Evolutionary conservation across 2,797 vertebrate species (phyloP), one percentile per base, ranked within the genome.

Genomic region (Sphenopsis melanotis): DNA sequence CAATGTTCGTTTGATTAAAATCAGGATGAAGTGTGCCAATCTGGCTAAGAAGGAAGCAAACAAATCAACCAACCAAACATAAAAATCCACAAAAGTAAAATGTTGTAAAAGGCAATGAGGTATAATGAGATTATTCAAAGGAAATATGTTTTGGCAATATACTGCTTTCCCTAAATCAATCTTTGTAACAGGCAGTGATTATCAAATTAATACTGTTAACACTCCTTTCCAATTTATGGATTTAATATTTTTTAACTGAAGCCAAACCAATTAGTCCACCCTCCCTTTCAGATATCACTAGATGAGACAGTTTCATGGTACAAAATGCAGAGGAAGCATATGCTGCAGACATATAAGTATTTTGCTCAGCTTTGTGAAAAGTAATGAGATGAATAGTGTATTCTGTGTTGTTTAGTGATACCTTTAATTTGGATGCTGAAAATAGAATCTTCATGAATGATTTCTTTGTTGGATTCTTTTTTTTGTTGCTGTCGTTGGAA

Each of bases 21-120:
- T 77, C 24, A 53, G 9, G 2, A 34, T 0, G 2, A 57, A 46
- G 1, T 18, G 6, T 86, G 7, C 3, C 42, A 44, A 6, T 49
- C 29, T 83, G 19, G 1, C 12, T 41, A 29, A 68, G 71, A 89
- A 65, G 12, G 2, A 30, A 47, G 9, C 9, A 49, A 21, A 83
- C n/a, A 70, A 12, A 6, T 0, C 6, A 74, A 46, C 1, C 1
- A 30, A 57, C 0, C 1, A 50, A 57, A 65, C 9, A 29, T 2
- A 69, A 60, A 65, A 83, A 15, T 2, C 0, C 10, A 21, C 6
- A 37, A 65, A 72, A 12, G 3, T 30, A 39, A 78, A 83, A 63
- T 23, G 9, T 17, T 75, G 6, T 27, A 70, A 87, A 85, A 77
- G 10, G 5, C 19, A 66, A 24, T 20, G 15, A 56, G 60, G 5